Percentiles rank a stretch among this genome's conserved stretches.
These are phyloP conservation scores for Holacanthella duospinosa DNA, from an alignment of 2,888 invertebrate species.

Conservation along the genomic window DNA sequence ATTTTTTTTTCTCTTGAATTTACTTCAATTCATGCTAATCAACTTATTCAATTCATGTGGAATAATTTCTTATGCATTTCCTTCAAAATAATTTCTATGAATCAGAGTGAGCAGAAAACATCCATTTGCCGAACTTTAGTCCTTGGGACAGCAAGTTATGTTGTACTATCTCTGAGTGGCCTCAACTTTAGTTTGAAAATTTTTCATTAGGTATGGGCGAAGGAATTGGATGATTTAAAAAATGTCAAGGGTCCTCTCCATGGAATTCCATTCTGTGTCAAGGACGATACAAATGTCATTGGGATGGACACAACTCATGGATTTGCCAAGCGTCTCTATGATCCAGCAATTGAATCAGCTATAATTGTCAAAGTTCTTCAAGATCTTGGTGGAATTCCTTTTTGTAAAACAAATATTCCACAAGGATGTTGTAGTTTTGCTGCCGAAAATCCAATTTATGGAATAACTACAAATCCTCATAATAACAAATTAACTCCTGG, in stretches of 20 bases:
- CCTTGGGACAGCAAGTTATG: no score
- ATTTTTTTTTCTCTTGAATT: no score
- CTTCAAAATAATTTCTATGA: no score
- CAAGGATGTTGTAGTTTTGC: slow-evolving; percentile 23
- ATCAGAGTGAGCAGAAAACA: no score
- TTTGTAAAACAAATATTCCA: slow-evolving; percentile 41
- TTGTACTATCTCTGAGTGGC: no score
- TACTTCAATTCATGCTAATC: no score
- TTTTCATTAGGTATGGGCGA: no score
- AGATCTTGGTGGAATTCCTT: slow-evolving; percentile 32
- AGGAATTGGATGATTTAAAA: slow-evolving; percentile 25
- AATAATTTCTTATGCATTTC: no score
- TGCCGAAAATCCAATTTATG: slow-evolving; percentile 29
- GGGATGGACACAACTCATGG: slow-evolving; percentile 41
- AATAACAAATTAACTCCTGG: slow-evolving; percentile 26
- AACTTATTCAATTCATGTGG: no score
- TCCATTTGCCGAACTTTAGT: no score
- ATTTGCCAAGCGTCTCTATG: slow-evolving; percentile 37
- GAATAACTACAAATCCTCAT: slow-evolving; percentile 25
- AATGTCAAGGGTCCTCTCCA: slow-evolving; percentile 38
- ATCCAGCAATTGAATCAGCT: slow-evolving; percentile 36
- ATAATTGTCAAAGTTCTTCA: slow-evolving; percentile 28
- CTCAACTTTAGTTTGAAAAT: no score
- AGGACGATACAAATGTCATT: slow-evolving; percentile 39
- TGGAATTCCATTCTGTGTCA: slow-evolving; percentile 41